Percentiles rank a stretch among this genome's conserved stretches.
These are phyloP conservation scores for Heliopora coerulea DNA, from an alignment of 92 coral and sea anemone genomes.

Conservation along the genomic window DNA sequence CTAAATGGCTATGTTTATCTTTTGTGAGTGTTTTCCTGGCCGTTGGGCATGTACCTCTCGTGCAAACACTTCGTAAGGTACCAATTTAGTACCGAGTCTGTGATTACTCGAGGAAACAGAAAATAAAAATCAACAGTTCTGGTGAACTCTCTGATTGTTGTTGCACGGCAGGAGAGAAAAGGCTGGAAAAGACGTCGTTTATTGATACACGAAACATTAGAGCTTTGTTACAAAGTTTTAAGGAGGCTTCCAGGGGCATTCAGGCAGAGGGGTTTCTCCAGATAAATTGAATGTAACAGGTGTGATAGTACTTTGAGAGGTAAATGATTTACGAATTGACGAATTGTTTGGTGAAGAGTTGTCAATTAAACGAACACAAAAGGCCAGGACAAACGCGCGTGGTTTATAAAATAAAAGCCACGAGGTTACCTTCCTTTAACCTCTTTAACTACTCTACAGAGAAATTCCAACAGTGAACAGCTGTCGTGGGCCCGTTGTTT, in stretches of 20 bases:
- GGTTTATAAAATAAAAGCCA: background rate
- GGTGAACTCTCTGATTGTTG: background rate
- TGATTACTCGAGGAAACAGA: too few relatives aligned
- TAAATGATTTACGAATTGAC: background rate
- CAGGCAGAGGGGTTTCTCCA: too few relatives aligned
- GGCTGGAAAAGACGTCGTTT: conserved; percentile 13
- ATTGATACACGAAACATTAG: background rate
- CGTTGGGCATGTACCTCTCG: too few relatives aligned
- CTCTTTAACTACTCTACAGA: conserved; percentile 2
- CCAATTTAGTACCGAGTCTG: too few relatives aligned
- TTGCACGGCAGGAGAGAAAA: background rate
- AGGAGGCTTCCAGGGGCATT: too few relatives aligned
- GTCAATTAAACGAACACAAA: conserved; percentile 29
- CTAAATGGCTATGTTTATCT: background rate
- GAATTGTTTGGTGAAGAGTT: conserved; percentile 21
- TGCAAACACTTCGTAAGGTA: too few relatives aligned
- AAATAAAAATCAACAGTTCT: background rate
- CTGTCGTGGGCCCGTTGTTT: conserved; percentile 12
- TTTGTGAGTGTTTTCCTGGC: too few relatives aligned
- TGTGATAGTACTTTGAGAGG: background rate
- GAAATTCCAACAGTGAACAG: conserved; percentile 37
- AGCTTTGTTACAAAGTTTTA: too few relatives aligned
- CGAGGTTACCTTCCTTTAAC: conserved; percentile 10
- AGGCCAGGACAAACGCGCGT: conserved; percentile 30
- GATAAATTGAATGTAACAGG: too few relatives aligned